Evolutionary conservation across 2,797 vertebrate genomes (phyloP).

Genomic region (Chloroceryle amazona): DNA sequence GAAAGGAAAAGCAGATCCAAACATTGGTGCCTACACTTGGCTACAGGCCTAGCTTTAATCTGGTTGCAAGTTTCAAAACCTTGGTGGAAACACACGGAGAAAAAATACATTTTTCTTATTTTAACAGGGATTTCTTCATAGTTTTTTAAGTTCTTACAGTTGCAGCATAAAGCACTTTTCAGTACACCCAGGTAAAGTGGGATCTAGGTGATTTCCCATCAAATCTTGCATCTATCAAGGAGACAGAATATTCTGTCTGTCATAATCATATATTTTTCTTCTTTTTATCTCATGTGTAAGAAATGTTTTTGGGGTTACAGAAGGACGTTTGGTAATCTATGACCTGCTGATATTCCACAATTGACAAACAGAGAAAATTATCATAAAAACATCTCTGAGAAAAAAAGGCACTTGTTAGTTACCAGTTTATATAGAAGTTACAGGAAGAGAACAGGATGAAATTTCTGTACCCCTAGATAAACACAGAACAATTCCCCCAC

Average conservation of each 20-base stretch:
- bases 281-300: background rate
- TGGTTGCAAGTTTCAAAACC: background rate
- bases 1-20: conserved; percentile 1
- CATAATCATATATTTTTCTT: background rate
- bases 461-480: background rate
- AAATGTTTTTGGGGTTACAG: background rate
- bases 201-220: background rate
- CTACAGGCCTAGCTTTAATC: background rate
- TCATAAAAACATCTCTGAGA: background rate
- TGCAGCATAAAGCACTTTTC: background rate
- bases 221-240: background rate
- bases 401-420: background rate
- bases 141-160: background rate
- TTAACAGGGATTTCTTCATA: background rate
- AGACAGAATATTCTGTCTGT: background rate
- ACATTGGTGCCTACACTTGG: background rate
- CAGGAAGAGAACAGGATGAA: background rate
- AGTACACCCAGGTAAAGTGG: background rate
- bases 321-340: background rate
- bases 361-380: background rate
- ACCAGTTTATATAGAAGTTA: background rate
- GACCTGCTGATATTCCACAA: background rate
- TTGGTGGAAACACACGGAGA: background rate
- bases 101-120: background rate
- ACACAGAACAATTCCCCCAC: background rate